Conservation (phyloP, 1,140 invertebrate species). For the Drosophila oshimai region DNA sequence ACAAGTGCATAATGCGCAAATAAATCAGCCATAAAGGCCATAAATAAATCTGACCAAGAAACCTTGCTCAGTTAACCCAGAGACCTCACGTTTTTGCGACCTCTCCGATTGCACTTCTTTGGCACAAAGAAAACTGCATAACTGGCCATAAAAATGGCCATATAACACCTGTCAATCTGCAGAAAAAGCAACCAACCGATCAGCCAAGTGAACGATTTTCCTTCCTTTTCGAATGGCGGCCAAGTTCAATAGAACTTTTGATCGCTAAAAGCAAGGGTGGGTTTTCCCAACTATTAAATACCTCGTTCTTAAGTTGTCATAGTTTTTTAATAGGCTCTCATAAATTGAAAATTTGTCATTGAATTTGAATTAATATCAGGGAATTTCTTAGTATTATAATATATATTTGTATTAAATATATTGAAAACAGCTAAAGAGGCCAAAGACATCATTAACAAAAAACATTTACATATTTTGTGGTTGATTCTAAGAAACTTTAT, state of each 20-base stretch:
- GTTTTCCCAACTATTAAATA: conserved; percentile 19
- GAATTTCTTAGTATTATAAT: background rate
- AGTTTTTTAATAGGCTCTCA: background rate
- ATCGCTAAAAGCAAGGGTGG: background rate
- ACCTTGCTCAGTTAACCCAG: conserved; percentile 9
- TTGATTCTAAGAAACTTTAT: background rate
- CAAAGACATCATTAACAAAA: background rate
- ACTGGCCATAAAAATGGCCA: background rate
- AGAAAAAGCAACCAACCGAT: conserved; percentile 3
- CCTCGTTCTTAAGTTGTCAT: background rate
- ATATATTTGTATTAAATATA: background rate
- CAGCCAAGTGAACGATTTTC: background rate
- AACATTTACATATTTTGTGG: background rate
- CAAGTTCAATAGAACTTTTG: conserved; percentile 39
- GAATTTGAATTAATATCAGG: background rate
- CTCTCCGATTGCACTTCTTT: background rate
- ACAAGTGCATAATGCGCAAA: conserved; percentile 42
- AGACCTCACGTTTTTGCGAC: conserved; percentile 11
- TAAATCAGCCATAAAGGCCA: conserved; percentile 28
- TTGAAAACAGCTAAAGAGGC: background rate
- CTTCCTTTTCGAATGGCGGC: conserved; percentile 13
- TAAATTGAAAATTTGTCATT: background rate
- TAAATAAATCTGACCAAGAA: conserved; percentile 31
- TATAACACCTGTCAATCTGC: conserved; percentile 16
- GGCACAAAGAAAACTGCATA: background rate